Conservation (phyloP, 2,113 vertebrate genomes). For the Xiphias gladius region DNA sequence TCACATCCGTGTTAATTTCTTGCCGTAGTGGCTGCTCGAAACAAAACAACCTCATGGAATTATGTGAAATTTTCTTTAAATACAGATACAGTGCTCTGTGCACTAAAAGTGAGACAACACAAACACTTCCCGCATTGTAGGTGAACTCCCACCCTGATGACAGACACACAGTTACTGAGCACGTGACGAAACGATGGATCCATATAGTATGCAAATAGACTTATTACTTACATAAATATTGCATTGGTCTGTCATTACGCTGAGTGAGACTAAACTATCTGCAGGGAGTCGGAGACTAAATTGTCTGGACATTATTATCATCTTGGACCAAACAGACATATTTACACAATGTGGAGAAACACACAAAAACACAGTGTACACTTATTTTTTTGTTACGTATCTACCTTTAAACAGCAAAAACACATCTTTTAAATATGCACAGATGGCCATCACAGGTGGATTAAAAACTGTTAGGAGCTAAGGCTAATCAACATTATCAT, state of each 20-base stretch:
- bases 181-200: constrained; percentile 50
- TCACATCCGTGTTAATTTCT: constrained; percentile 5
- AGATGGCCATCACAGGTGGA: constrained; percentile 72
- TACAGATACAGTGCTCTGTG: constrained; percentile 28
- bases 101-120: constrained; percentile 52
- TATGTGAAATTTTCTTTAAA: too few species aligned
- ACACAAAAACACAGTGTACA: constrained; percentile 69
- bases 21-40: constrained; percentile 6
- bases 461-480: constrained; percentile 76
- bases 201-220: constrained; percentile 62
- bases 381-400: constrained; percentile 62
- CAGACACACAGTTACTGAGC: constrained; percentile 67
- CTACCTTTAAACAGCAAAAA: constrained; percentile 79
- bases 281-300: constrained; percentile 47
- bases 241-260: constrained; percentile 73
- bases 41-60: constrained; percentile 31
- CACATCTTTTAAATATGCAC: constrained; percentile 71
- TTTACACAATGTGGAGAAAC: constrained; percentile 69
- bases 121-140: constrained; percentile 20
- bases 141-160: constrained; percentile 41
- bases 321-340: constrained; percentile 58
- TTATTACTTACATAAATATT: constrained; percentile 80
- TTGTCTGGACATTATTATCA: constrained; percentile 36
- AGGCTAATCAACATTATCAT: constrained; percentile 76
- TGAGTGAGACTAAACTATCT: constrained; percentile 64